Base-by-base conservation (phyloP, 2,888 invertebrate species). In the Fragum whitleyi region DNA sequence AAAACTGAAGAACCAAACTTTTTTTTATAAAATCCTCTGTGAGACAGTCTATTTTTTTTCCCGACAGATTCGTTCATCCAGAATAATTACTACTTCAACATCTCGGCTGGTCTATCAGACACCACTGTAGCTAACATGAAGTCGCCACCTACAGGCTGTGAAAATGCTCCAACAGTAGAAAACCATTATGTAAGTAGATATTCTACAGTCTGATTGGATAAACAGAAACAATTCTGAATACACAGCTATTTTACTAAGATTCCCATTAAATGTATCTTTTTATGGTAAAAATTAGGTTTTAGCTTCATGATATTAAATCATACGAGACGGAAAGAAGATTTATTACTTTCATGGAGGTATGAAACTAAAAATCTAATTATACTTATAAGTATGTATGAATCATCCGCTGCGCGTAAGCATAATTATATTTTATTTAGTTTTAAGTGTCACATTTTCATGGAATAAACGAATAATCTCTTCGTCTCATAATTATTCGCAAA, bases 101-200 rank as follows among this genome's bases (percentile, higher is more conserved):
- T 82, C 7, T 42, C 79, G 6, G 74, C 69, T 26, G 82, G 82
- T 21, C 26, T 82, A 0, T 28, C 70, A n/a, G 70, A 70, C 70
- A 42, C 39, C 11, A 32, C 57, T 0, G 53, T 59, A 7, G 67
- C 69, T 19, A 69, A 53, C 26, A 67, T 82, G 0, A 23, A 51
- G 14, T 68, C 47, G 6, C 82, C 82, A 53, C 82, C 82, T 9
- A 19, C 7, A 14, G 76, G 77, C 6, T 82, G 82, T 55, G 82
- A 79, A 70, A 73, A 73, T 51, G 82, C 82, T 32, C 51, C 57
- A 26, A 21, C 55, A 29, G 71, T 82, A 16, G 57, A 72, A 19
- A 42, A 61, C 5, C 75, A 77, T 47, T 81, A 72, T 68, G 81
- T 81, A 75, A 75, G 81, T 77, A 69, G 9, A 29, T 14, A 61